phyloP scores from a whole-genome alignment of 2,113 vertebrate genomes.

The Hylia prasina region DNA sequence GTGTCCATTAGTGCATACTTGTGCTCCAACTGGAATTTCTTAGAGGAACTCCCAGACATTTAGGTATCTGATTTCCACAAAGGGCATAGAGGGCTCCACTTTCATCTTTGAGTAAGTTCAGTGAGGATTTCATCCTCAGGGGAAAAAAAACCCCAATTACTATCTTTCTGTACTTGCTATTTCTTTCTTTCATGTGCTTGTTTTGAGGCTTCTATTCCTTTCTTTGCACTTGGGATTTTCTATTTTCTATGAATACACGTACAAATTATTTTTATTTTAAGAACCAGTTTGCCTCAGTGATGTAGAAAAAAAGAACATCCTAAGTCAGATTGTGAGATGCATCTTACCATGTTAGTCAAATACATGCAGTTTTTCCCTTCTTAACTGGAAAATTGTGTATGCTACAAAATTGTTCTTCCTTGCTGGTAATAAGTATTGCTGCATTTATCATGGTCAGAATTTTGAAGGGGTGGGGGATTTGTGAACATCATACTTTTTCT shows the following conservation, averaged over 20 bases:
- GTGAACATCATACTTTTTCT: not conserved
- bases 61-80: not conserved
- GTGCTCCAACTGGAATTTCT: not conserved
- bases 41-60: not conserved
- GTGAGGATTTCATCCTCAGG: not conserved
- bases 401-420: not conserved
- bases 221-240: not conserved
- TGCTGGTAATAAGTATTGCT: not conserved
- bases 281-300: not conserved
- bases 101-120: not conserved
- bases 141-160: rapidly evolving
- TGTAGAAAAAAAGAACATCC: not conserved
- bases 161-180: not conserved
- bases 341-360: not conserved
- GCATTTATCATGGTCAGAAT: not conserved
- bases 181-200: not conserved
- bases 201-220: not conserved
- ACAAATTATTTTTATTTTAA: not conserved
- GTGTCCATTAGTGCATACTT: not conserved
- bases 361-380: not conserved
- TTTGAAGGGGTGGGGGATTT: not conserved
- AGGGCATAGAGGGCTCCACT: not conserved
- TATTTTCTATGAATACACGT: not conserved
- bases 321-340: not conserved
- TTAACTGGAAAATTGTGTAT: not conserved